Evolutionary conservation across 2,113 vertebrate species (phyloP).

Genomic region (Rhagologus leucostigma): DNA sequence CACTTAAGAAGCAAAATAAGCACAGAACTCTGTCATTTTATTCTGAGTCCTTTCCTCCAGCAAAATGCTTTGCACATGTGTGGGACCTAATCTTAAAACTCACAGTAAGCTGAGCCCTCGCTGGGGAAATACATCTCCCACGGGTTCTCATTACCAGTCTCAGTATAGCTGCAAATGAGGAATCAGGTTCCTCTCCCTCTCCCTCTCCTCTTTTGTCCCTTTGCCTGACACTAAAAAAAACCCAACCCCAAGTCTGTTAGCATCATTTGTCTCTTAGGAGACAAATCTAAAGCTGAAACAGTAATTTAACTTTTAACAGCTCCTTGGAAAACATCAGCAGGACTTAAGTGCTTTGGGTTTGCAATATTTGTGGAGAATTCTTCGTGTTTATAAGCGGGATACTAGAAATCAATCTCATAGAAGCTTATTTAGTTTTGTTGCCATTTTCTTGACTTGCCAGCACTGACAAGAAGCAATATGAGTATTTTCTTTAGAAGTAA

Average conservation of each 20-base stretch:
- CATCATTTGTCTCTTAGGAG: not conserved
- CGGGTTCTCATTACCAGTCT: not conserved
- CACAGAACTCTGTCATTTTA: not conserved
- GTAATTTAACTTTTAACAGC: not conserved
- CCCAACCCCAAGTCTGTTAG: not conserved
- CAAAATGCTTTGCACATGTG: not conserved
- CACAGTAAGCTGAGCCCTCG: fast-evolving
- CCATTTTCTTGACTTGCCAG: not conserved
- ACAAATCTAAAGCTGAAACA: not conserved
- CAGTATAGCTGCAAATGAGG: not conserved
- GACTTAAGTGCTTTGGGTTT: not conserved
- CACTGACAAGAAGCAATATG: not conserved
- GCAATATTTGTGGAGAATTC: not conserved
- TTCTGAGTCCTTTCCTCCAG: not conserved
- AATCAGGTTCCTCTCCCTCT: not conserved
- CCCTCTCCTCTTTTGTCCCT: not conserved
- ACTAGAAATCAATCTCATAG: not conserved
- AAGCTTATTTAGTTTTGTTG: not conserved
- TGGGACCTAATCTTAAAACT: not conserved
- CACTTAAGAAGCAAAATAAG: not conserved
- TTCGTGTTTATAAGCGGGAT: not conserved
- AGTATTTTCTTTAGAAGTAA: not conserved
- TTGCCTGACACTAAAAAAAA: not conserved
- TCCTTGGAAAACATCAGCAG: not conserved
- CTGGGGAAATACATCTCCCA: not conserved